These are phyloP conservation scores for Enteromius radiatus DNA, from an alignment of 2,797 vertebrate genomes.

Conservation along the genomic window DNA sequence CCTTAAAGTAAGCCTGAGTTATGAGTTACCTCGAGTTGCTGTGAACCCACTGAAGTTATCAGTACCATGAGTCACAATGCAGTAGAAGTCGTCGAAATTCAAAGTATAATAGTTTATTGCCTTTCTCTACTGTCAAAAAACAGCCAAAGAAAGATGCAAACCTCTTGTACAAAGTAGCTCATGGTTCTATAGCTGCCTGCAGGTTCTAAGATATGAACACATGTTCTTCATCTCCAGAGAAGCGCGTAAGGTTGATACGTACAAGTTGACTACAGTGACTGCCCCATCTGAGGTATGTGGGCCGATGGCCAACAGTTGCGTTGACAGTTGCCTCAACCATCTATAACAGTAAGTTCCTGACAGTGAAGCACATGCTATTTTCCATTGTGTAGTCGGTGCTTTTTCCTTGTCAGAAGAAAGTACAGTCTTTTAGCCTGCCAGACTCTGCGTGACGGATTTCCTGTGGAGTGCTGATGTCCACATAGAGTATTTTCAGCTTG, in stretches of 20 bases:
- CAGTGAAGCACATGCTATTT: slow-evolving; percentile 17
- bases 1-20: background rate
- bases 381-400: slow-evolving; percentile 18
- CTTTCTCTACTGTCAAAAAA: background rate
- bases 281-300: background rate
- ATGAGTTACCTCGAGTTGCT: background rate
- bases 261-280: slow-evolving; percentile 17
- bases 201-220: background rate
- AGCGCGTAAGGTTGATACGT: background rate
- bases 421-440: slow-evolving; percentile 11
- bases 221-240: background rate
- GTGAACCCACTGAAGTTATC: background rate
- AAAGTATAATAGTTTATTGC: background rate
- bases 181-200: slow-evolving; percentile 4
- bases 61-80: background rate
- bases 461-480: slow-evolving; percentile 26
- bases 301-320: background rate
- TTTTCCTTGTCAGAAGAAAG: slow-evolving; percentile 39
- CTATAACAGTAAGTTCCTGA: slow-evolving; percentile 31
- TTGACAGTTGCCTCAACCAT: slow-evolving; percentile 30
- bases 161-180: background rate
- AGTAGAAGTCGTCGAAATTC: background rate
- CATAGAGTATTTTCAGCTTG: slow-evolving; percentile 6
- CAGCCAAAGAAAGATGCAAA: background rate
- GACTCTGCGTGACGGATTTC: background rate